phyloP scores from a whole-genome alignment of 2,888 invertebrate species.

The Andricus curvator region DNA sequence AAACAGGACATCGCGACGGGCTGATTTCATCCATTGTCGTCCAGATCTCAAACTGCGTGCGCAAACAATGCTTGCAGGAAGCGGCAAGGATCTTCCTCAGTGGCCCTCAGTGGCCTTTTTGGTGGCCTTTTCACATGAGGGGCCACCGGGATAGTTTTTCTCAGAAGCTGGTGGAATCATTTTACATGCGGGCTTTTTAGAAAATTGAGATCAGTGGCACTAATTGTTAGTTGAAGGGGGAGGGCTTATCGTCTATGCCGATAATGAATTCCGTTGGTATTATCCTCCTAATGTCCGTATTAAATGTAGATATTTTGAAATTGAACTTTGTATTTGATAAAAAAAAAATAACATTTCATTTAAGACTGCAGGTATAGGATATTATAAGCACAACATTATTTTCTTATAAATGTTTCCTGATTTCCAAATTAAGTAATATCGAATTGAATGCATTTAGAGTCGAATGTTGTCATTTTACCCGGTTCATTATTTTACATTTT shows the following conservation, averaged over 20 bases:
- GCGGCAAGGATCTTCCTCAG: conserved; percentile 62
- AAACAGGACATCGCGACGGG: too few species aligned
- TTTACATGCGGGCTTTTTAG: conserved; percentile 11
- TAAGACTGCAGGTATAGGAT: too few species aligned
- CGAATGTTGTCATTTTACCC: too few species aligned
- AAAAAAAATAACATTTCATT: too few species aligned
- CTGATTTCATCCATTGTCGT: too few species aligned
- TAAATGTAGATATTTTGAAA: not conserved
- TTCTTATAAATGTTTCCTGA: too few species aligned
- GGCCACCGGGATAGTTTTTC: conserved; percentile 49
- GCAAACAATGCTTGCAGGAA: conserved; percentile 59
- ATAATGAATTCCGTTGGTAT: not conserved
- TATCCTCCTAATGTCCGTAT: not conserved
- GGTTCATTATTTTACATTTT: too few species aligned
- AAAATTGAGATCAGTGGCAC: not conserved
- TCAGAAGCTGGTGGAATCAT: conserved; percentile 43
- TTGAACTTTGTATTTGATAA: too few species aligned
- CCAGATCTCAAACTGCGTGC: conserved; percentile 12
- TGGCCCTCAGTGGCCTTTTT: conserved; percentile 57
- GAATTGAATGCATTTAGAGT: too few species aligned
- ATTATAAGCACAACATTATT: too few species aligned
- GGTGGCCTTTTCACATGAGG: conserved; percentile 25
- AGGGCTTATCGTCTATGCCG: not conserved
- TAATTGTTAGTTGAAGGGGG: not conserved
- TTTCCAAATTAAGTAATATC: too few species aligned